A percentile compares a stretch with the other conserved stretches of the same genome.
Evolutionary conservation across 2,113 vertebrate genomes (phyloP).

Genomic region (Gavialis gangeticus): DNA sequence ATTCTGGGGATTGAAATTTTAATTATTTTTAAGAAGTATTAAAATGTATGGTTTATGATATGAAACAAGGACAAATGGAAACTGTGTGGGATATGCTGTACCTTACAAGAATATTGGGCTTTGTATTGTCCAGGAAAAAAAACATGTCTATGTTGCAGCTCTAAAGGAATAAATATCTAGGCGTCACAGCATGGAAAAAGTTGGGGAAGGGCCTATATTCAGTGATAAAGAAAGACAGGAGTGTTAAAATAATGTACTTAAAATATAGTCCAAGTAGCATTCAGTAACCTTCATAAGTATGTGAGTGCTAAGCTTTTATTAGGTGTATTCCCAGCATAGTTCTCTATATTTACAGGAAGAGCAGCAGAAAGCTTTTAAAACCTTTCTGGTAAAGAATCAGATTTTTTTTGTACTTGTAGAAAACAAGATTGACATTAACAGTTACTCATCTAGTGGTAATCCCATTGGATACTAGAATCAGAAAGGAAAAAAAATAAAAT

Average conservation of each 20-base stretch:
- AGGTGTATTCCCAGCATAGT: background rate
- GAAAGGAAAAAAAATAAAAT: background rate
- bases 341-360: background rate
- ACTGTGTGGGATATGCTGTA: background rate
- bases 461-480: background rate
- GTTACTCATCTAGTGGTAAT: background rate
- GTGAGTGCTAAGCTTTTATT: background rate
- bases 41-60: background rate
- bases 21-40: background rate
- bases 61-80: background rate
- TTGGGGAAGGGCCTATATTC: background rate
- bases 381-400: background rate
- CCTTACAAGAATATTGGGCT: background rate
- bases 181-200: background rate
- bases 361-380: background rate
- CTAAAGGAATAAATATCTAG: background rate
- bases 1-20: background rate
- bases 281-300: background rate
- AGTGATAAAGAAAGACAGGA: background rate
- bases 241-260: background rate
- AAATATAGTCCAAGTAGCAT: background rate
- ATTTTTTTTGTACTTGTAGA: background rate
- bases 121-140: background rate
- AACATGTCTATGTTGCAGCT: rapidly evolving
- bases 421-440: background rate